Percentiles rank a stretch among this genome's conserved stretches.
These are phyloP conservation scores for Mormyrops attenuatus DNA, from an alignment of 2,797 vertebrate species.

Conservation along the genomic window DNA sequence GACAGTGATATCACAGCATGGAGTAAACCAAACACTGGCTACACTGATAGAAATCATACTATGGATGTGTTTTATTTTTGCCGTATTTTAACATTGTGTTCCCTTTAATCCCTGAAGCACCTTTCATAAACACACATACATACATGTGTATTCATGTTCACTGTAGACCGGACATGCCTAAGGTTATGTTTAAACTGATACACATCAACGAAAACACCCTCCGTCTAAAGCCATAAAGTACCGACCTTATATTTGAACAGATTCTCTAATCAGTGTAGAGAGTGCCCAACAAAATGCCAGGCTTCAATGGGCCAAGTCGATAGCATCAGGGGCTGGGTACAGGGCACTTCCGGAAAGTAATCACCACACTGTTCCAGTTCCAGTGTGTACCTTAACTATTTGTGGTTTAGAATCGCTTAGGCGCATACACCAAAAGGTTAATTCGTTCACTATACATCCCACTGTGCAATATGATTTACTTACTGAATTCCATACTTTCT, in stretches of 20 bases:
- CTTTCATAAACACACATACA: constrained; percentile 15
- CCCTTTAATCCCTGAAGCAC: not conserved
- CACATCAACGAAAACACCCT: not conserved
- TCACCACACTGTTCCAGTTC: not conserved
- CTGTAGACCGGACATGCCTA: not conserved
- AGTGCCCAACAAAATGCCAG: not conserved
- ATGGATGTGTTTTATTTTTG: not conserved
- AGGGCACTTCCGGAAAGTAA: not conserved
- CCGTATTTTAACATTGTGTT: not conserved
- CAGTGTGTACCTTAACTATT: not conserved
- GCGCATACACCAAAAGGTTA: not conserved
- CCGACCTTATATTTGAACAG: not conserved
- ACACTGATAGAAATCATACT: not conserved
- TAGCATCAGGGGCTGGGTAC: not conserved
- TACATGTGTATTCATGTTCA: constrained; percentile 18
- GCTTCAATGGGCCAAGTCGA: not conserved
- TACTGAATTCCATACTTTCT: not conserved
- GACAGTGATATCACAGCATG: constrained; percentile 20
- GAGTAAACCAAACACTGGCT: not conserved
- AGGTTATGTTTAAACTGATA: not conserved
- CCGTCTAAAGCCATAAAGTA: not conserved
- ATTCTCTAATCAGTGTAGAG: not conserved
- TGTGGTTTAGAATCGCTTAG: not conserved
- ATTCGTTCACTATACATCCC: not conserved
- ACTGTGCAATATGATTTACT: not conserved